Conservation (phyloP, 2,797 vertebrate genomes). For the Lacerta agilis region DNA sequence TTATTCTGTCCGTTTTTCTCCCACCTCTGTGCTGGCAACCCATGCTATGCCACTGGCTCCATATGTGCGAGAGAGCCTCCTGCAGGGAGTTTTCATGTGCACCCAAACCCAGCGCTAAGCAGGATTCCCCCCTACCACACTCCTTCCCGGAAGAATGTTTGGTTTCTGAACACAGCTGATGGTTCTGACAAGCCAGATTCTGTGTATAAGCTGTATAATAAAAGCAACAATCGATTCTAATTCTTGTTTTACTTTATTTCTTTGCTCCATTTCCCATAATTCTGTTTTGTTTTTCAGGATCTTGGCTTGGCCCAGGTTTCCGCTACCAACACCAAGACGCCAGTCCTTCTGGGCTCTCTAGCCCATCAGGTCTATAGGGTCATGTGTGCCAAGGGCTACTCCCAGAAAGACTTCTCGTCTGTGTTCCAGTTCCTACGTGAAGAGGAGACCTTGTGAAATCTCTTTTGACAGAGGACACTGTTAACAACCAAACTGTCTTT, state of each 20-base stretch:
- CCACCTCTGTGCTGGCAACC: too few species aligned
- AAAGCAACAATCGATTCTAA: constrained; percentile 5
- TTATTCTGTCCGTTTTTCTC: too few species aligned
- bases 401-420: constrained; percentile 96
- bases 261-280: background rate
- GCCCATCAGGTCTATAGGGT: constrained; percentile 96
- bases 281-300: constrained; percentile 79
- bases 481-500: constrained; percentile 59
- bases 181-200: background rate
- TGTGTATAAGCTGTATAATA: background rate
- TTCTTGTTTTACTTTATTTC: constrained; percentile 18
- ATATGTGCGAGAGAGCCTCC: too few species aligned
- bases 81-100: too few species aligned
- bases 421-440: constrained; percentile 98
- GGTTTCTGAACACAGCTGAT: background rate
- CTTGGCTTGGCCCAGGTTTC: constrained; percentile 95
- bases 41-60: too few species aligned
- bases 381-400: constrained; percentile 97
- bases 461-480: constrained; percentile 52
- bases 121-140: too few species aligned
- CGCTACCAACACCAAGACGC: constrained; percentile 93
- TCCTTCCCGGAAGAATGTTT: background rate
- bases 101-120: too few species aligned
- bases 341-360: constrained; percentile 90
- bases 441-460: constrained; percentile 84